Base-by-base conservation (phyloP, 2,797 vertebrate genomes). In the Onychomys arenicola region DNA sequence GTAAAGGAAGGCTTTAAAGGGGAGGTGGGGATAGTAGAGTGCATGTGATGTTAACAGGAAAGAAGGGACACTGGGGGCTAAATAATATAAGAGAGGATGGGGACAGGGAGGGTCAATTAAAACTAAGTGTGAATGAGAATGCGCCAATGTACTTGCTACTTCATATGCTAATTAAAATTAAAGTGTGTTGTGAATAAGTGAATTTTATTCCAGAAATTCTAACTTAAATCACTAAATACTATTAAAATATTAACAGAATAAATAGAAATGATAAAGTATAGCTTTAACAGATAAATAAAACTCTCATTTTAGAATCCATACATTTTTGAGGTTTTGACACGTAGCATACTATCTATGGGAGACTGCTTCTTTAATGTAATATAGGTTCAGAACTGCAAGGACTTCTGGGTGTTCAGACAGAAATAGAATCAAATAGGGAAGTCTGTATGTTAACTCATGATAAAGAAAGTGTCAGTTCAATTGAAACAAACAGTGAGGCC, bases 191-290 rank as follows among this genome's bases (percentile, higher is more conserved):
- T 25, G 5, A 83, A 67, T 49, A 92, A 92, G 46, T 77, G 27
- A 82, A 16, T 21, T 78, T 91, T 86, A 49, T 55, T 95, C 10
- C 23, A 88, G 89, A 32, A 90, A 91, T 78, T 21, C 21, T 85
- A 89, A 37, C 52, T 89, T 65, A 87, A 90, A 84, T 65, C 19
- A 90, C 40, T 90, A 76, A 90, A 40, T 88, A 63, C 14, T 71
- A 89, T 81, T 87, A 34, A 89, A 57, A 46, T 16, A 37, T 88
- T 93, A 71, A 37, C 29, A 75, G 78, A 89, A 93, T 88, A 93
- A 90, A 61, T 94, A 89, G 46, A 90, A 94, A 52, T 87, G 57
- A 69, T 63, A 90, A 65, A 77, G 89, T 84, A 29, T 86, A 32
- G 76, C 37, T n/a, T 95, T 14, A 92, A 2, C 49, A 63, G 59